Conservation (phyloP, 2,888 invertebrate species). For the Agrotis clavis region DNA sequence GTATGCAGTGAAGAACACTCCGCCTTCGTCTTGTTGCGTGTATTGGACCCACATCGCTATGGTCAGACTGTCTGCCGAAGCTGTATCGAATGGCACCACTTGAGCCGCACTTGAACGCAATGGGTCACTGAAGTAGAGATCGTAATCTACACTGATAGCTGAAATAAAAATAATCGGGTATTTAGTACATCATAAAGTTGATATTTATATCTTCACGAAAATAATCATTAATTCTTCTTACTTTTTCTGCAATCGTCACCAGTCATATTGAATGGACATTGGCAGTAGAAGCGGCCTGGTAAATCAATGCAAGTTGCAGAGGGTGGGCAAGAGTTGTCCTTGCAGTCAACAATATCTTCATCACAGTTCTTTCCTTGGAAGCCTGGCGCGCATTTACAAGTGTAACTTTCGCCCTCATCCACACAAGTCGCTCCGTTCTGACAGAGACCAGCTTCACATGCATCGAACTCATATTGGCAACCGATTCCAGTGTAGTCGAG, state of each 20-base stretch:
- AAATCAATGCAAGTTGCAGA: slow-evolving; percentile 98
- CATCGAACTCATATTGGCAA: slow-evolving; percentile 98
- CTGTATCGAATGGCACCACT: slow-evolving; percentile 97
- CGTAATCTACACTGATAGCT: slow-evolving; percentile 99
- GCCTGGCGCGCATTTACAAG: slow-evolving; percentile 96
- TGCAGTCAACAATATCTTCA: slow-evolving; percentile 97
- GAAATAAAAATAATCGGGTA: slow-evolving; percentile 74
- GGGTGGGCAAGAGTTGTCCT: slow-evolving; percentile 98
- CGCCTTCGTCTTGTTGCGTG: slow-evolving; percentile 97
- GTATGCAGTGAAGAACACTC: slow-evolving; percentile 98
- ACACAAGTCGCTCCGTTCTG: slow-evolving; percentile 98
- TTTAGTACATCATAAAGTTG: slow-evolving; percentile 19
- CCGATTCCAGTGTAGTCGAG: slow-evolving; percentile 96
- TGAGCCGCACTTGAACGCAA: slow-evolving; percentile 97
- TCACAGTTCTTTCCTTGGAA: slow-evolving; percentile 96
- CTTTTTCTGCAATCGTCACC: slow-evolving; percentile 99
- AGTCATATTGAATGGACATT: slow-evolving; percentile 99
- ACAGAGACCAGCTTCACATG: slow-evolving; percentile 97
- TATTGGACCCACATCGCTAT: slow-evolving; percentile 99
- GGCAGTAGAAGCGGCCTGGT: slow-evolving; percentile 97
- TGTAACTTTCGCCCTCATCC: slow-evolving; percentile 96
- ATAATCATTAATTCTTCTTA: slow-evolving; percentile 83
- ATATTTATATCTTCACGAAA: background rate
- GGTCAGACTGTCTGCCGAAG: slow-evolving; percentile 95
- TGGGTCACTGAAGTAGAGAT: slow-evolving; percentile 98